Conservation (phyloP, 2,797 vertebrate genomes). For the Chiroxiphia lanceolata region DNA sequence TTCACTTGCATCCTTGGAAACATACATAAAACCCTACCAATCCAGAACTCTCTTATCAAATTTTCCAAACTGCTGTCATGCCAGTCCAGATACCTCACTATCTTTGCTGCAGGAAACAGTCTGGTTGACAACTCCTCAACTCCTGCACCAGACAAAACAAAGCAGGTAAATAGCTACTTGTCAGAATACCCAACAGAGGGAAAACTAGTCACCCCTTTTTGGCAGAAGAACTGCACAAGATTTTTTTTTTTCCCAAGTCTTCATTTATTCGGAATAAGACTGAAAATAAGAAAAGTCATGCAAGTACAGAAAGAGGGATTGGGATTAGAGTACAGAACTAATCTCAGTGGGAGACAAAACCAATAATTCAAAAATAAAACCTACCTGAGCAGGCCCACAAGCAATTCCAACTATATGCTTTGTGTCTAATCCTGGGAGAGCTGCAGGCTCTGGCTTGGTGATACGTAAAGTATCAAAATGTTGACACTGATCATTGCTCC, state of each 20-base stretch:
- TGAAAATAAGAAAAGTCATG: background rate
- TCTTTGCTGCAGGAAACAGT: background rate
- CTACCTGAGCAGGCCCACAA: slow-evolving; percentile 95
- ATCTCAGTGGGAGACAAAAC: background rate
- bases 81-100: background rate
- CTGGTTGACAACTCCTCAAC: background rate
- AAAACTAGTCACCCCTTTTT: background rate
- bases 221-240: background rate
- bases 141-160: background rate
- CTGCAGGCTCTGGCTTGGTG: slow-evolving; percentile 93
- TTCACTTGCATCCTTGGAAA: background rate
- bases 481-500: slow-evolving; percentile 96
- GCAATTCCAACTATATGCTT: slow-evolving; percentile 96
- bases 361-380: background rate
- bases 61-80: background rate
- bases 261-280: background rate
- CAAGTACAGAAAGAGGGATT: background rate
- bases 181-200: background rate
- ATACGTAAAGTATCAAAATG: slow-evolving; percentile 96
- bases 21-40: background rate
- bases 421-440: slow-evolving; percentile 90
- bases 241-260: background rate
- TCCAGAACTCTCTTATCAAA: background rate
- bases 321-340: background rate
- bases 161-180: background rate